Evolutionary conservation across 2,888 invertebrate species (phyloP).

Genomic region (Therioaphis trifolii): DNA sequence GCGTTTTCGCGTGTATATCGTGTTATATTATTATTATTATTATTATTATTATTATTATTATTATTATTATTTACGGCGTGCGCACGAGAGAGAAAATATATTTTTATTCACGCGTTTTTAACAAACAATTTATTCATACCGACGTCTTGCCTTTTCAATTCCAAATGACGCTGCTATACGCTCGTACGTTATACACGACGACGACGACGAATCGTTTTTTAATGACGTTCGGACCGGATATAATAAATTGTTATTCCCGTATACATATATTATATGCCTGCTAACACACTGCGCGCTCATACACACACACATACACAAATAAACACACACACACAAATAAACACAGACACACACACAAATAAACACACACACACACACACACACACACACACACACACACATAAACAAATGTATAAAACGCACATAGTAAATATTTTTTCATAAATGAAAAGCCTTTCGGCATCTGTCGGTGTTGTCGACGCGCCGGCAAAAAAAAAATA

Average conservation of each 20-base stretch:
- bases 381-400: not conserved
- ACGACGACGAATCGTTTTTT: conserved; percentile 51
- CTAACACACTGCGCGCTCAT: too few relatives aligned
- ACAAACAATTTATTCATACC: conserved; percentile 58
- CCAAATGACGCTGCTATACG: conserved; percentile 44
- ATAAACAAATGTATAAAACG: not conserved
- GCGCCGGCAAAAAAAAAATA: not conserved
- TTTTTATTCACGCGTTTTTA: conserved; percentile 47
- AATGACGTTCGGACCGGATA: conserved; percentile 40
- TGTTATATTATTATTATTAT: too few relatives aligned
- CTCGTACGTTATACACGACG: not conserved
- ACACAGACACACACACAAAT: too few relatives aligned
- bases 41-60: too few relatives aligned
- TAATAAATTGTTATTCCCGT: conserved; percentile 47
- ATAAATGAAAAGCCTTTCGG: conserved; percentile 44
- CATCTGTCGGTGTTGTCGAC: conserved; percentile 38
- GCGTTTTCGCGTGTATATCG: too few relatives aligned
- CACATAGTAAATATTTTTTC: conserved; percentile 15
- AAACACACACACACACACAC: too few relatives aligned
- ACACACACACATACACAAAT: too few relatives aligned
- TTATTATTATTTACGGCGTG: too few relatives aligned
- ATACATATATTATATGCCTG: too few relatives aligned
- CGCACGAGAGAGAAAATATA: not conserved
- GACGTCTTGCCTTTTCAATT: conserved; percentile 52
- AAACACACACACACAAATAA: not conserved